phyloP scores from a whole-genome alignment of 2,113 vertebrate genomes.

The Balaeniceps rex region DNA sequence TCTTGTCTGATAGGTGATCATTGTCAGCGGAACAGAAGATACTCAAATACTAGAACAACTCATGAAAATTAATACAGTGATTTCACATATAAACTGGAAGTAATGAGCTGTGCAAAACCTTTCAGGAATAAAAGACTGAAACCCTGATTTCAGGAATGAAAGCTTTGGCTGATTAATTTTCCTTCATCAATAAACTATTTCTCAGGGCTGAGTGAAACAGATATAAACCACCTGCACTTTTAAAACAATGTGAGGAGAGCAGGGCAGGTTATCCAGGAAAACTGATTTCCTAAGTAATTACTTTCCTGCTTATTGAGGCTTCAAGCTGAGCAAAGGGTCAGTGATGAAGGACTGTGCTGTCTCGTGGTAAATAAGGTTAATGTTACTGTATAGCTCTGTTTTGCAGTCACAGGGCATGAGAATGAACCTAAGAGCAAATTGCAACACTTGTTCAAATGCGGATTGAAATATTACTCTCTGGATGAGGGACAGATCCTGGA shows the following conservation, averaged over 20 bases:
- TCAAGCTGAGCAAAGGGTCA: background rate
- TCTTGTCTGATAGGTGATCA: background rate
- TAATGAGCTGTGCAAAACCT: conserved; percentile 3
- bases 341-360: background rate
- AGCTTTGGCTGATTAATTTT: background rate
- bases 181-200: background rate
- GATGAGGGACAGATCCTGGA: background rate
- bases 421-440: background rate
- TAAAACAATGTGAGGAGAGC: background rate
- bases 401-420: background rate
- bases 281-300: conserved; percentile 52
- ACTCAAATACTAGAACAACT: background rate
- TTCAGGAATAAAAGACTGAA: background rate
- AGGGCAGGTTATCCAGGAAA: background rate
- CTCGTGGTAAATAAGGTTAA: conserved; percentile 14
- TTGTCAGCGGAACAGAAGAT: background rate
- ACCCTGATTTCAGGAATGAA: background rate
- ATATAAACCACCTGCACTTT: background rate
- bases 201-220: background rate
- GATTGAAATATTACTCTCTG: background rate
- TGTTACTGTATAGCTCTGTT: background rate
- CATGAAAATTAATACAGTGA: background rate
- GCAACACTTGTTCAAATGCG: background rate
- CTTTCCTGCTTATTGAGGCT: conserved; percentile 16
- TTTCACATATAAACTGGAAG: background rate